A percentile compares a stretch with the other conserved stretches of the same genome.
These are phyloP conservation scores for Ptychodera flava DNA, from an alignment of 35 echinoderm and acorn worm species.

Conservation along the genomic window DNA sequence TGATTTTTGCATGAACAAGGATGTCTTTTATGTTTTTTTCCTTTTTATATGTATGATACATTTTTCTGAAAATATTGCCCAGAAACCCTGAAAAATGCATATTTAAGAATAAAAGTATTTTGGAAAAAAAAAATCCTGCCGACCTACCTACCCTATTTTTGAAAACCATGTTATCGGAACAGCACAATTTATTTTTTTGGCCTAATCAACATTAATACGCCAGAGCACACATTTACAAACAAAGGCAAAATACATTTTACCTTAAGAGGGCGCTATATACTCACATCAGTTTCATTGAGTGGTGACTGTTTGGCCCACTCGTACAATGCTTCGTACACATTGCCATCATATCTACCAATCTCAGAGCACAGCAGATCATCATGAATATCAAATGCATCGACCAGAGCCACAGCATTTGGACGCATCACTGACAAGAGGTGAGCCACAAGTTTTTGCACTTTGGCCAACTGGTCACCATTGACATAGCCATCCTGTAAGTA, in stretches of 20 bases:
- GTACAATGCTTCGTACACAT: slow-evolving; percentile 94
- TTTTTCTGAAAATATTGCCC: no score
- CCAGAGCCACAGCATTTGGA: slow-evolving; percentile 77
- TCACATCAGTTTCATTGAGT: slow-evolving; percentile 87
- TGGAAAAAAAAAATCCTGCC: not conserved
- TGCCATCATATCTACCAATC: slow-evolving; percentile 90
- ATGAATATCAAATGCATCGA: slow-evolving; percentile 85
- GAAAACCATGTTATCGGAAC: not conserved
- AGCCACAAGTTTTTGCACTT: slow-evolving; percentile 38
- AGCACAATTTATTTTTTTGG: no score
- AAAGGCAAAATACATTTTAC: not conserved
- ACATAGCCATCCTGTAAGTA: slow-evolving; percentile 74
- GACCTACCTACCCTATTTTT: not conserved
- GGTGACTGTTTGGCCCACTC: slow-evolving; percentile 90
- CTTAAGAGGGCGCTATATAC: not conserved
- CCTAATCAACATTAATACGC: no score
- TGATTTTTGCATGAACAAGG: no score
- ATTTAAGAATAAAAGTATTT: no score
- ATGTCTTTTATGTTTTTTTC: no score
- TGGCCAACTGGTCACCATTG: slow-evolving; percentile 54
- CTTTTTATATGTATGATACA: no score
- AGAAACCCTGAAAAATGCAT: no score
- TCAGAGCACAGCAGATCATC: slow-evolving; percentile 61
- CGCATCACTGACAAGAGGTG: slow-evolving; percentile 45
- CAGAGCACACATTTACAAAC: not conserved